phyloP scores from a whole-genome alignment of 2,113 vertebrate species.

The Tenrec ecaudatus region DNA sequence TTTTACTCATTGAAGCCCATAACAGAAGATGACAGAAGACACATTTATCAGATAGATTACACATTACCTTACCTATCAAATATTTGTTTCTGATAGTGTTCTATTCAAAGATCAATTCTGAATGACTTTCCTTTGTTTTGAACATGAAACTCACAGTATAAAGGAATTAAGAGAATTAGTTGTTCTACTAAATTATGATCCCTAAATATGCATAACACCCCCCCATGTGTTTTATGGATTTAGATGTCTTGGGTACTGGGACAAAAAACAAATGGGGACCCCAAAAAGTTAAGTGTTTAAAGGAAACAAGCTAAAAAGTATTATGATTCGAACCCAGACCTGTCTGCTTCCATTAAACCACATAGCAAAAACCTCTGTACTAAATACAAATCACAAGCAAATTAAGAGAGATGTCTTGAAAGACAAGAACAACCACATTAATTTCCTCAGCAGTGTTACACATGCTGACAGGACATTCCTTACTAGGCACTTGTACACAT shows the following conservation, averaged over 20 bases:
- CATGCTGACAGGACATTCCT: no score
- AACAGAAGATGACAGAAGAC: constrained; percentile 21
- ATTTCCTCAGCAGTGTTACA: neutral
- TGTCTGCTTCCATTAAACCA: neutral
- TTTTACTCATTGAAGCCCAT: neutral
- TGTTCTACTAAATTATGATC: neutral
- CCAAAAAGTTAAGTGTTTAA: neutral
- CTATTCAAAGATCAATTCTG: constrained; percentile 12
- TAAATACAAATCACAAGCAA: neutral
- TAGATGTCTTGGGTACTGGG: neutral
- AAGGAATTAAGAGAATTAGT: neutral
- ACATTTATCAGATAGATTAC: neutral
- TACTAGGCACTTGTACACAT: neutral
- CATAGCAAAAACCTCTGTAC: neutral
- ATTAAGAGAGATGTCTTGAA: neutral
- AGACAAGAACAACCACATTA: neutral
- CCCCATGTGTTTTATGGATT: neutral
- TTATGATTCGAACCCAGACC: neutral
- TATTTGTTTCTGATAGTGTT: neutral
- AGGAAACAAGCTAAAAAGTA: neutral
- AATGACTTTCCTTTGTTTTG: neutral
- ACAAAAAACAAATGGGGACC: neutral
- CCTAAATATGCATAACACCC: constrained; percentile 11
- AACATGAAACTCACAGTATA: neutral
- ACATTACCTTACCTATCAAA: neutral